Conservation (phyloP, 2,888 invertebrate species). For the Creontiades dilutus region DNA sequence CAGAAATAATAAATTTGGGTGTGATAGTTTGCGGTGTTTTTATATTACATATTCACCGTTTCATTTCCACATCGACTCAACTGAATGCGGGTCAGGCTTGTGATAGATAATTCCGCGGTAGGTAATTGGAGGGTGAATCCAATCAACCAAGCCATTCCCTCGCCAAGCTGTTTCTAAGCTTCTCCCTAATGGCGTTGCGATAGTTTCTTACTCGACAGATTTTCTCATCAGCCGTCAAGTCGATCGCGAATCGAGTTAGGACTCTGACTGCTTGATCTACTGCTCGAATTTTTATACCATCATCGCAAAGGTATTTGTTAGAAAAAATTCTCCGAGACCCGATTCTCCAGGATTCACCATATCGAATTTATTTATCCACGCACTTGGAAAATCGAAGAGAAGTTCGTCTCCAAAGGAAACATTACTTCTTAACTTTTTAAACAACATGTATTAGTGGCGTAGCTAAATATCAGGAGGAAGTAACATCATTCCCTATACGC, state of each 20-base stretch:
- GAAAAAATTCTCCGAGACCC: too few relatives aligned
- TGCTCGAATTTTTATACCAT: neutral
- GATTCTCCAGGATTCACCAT: too few relatives aligned
- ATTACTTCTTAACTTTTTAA: too few relatives aligned
- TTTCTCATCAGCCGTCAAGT: conserved; percentile 2
- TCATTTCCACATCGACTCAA: neutral
- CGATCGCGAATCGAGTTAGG: neutral
- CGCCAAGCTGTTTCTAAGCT: neutral
- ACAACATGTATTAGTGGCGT: too few relatives aligned
- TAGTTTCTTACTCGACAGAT: conserved; percentile 3
- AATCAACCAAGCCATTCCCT: neutral
- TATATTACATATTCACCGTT: neutral
- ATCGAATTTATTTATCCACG: too few relatives aligned
- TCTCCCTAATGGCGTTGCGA: conserved; percentile 2
- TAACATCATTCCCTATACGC: too few relatives aligned
- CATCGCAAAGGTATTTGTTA: neutral
- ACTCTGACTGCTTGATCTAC: neutral
- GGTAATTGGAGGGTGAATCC: neutral
- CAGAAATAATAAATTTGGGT: too few relatives aligned
- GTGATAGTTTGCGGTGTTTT: too few relatives aligned
- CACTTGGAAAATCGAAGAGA: too few relatives aligned
- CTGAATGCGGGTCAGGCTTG: neutral
- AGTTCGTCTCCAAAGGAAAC: too few relatives aligned
- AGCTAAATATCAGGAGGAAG: too few relatives aligned
- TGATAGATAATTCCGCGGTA: conserved; percentile 18